Evolutionary conservation across 1,140 invertebrate genomes (phyloP).

Genomic region (Drosophila auraria): DNA sequence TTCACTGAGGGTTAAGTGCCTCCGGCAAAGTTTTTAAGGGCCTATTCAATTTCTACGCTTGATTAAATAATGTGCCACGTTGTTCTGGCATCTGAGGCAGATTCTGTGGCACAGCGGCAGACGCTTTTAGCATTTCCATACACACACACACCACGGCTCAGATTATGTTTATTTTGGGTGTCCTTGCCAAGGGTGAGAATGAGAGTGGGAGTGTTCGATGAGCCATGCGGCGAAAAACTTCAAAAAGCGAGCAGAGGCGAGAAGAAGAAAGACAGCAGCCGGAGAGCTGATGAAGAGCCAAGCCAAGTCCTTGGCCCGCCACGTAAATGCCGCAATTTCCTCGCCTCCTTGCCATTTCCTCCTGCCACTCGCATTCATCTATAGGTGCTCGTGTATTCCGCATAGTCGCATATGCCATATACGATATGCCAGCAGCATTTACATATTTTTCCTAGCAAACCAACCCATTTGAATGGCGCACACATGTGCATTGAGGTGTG

Average conservation of each 20-base stretch:
- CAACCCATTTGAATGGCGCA: conserved; percentile 48
- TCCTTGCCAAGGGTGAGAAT: conserved; percentile 40
- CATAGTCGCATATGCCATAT: conserved; percentile 15
- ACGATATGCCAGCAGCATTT: conserved; percentile 39
- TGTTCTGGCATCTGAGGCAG: conserved; percentile 54
- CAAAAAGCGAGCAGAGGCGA: conserved; percentile 57
- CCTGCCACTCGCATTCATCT: conserved; percentile 41
- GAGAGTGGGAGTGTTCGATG: conserved; percentile 66
- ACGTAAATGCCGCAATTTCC: conserved; percentile 63
- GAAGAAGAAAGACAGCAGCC: conserved; percentile 26
- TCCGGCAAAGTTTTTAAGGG: conserved; percentile 80
- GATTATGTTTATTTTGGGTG: conserved; percentile 81
- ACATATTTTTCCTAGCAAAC: conserved; percentile 51
- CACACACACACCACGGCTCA: conserved; percentile 58
- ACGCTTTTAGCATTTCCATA: conserved; percentile 75
- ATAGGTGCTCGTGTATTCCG: conserved; percentile 36
- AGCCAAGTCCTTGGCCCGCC: conserved; percentile 45
- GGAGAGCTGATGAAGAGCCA: conserved; percentile 30
- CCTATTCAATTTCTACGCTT: conserved; percentile 83
- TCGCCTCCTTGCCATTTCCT: neutral
- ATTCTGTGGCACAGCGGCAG: conserved; percentile 24
- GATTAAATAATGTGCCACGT: conserved; percentile 82
- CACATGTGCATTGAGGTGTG: conserved; percentile 38
- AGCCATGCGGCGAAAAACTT: conserved; percentile 76
- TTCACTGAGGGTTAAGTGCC: conserved; percentile 80